Conservation (phyloP, 2,797 vertebrate genomes). For the Semotilus atromaculatus region DNA sequence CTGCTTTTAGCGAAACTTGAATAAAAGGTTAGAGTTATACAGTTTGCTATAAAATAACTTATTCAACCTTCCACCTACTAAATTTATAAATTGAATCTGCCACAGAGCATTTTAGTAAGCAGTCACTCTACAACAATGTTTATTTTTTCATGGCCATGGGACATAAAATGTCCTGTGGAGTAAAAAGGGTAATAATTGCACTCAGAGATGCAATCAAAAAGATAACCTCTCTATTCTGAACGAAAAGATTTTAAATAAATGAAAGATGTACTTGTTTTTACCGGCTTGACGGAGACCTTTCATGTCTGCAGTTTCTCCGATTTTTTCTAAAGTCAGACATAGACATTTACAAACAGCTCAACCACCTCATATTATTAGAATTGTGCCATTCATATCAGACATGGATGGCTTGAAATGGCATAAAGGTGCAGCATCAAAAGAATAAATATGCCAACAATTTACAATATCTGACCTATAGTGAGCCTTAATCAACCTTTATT, state of each 20-base stretch:
- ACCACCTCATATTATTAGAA: slow-evolving; percentile 28
- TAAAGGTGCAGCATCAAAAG: background rate
- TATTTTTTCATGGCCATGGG: slow-evolving; percentile 40
- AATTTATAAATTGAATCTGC: slow-evolving; percentile 19
- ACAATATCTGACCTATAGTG: background rate
- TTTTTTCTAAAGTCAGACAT: slow-evolving; percentile 2
- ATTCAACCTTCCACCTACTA: background rate
- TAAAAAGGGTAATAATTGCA: slow-evolving; percentile 38
- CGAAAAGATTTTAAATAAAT: slow-evolving; percentile 53
- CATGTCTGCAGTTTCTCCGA: slow-evolving; percentile 43
- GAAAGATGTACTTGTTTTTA: slow-evolving; percentile 41
- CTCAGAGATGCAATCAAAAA: slow-evolving; percentile 49
- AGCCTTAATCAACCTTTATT: background rate
- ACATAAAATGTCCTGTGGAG: slow-evolving; percentile 13
- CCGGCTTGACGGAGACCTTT: slow-evolving; percentile 45
- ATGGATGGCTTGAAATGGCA: background rate
- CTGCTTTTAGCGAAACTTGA: slow-evolving; percentile 11
- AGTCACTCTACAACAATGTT: slow-evolving; percentile 27
- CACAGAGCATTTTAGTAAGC: slow-evolving; percentile 16
- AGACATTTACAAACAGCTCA: slow-evolving; percentile 35
- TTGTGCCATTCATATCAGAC: slow-evolving; percentile 25
- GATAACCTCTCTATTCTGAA: slow-evolving; percentile 48
- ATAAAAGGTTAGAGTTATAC: background rate
- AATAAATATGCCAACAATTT: background rate
- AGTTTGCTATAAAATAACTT: background rate